Base-by-base conservation (phyloP, 2,797 vertebrate species). In the Sternarchorhynchus goeldii region DNA sequence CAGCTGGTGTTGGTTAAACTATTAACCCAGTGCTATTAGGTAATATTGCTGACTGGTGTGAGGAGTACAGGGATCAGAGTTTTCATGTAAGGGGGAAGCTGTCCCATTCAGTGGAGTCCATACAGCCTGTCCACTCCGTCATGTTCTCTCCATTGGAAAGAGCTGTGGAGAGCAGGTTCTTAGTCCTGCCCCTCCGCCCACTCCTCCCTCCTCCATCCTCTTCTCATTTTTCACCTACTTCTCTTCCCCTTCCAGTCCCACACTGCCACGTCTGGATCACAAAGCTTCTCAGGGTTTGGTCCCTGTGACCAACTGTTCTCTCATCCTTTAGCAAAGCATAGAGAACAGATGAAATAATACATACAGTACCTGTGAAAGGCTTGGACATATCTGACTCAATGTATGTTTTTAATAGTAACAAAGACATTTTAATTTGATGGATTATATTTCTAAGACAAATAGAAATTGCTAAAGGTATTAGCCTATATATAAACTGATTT, bases 1-100 rank as follows among this genome's bases (percentile, higher is more conserved):
- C 79, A 80, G 65, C 85, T 72, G 79, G 83, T 85, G 85, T 71
- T 68, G 86, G 91, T 92, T 93, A 85, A 93, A 89, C 88, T 90
- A 91, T 94, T 92, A 93, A 92, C 92, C 90, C 85, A 89, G 87
- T 82, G 86, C 89, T 90, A 90, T 89, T 91, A 84, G 88, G 91
- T 92, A 93, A 90, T 94, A 93, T 93, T 94, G 93, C 92, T 93
- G 93, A 93, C 91, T 92, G 91, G 88, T 93, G 88, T 90, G 90
- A 87, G 90, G 92, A 90, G 89, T 90, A 88, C 88, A 83, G 85
- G 89, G 92, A 94, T 94, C 93, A 94, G 93, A 94, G 93, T 90
- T 89, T 91, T 92, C 92, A 90, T 94, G 93, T 94, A 83, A 89
- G 88, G 85, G 89, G 90, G 89, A 87, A 93, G 91, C 90, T 86